A percentile compares a stretch with the other conserved stretches of the same genome.
phyloP scores from a whole-genome alignment of 2,888 invertebrate genomes.

The Alloscopus bannaensis region DNA sequence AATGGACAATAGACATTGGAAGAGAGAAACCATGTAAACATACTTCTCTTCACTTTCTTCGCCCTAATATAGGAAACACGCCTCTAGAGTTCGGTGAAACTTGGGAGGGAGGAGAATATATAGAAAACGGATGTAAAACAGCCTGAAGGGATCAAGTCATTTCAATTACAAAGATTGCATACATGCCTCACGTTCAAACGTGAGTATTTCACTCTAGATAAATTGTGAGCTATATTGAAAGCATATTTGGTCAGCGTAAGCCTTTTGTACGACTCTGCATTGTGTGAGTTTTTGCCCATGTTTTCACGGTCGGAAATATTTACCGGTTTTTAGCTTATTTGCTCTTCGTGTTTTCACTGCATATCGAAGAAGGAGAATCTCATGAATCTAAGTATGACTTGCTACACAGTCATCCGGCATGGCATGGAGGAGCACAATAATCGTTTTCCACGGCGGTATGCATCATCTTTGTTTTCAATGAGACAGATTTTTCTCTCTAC shows the following conservation, averaged over 20 bases:
- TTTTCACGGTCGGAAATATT: too few species aligned
- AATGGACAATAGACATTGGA: neutral
- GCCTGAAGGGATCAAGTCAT: constrained; percentile 34
- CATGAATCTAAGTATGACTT: too few species aligned
- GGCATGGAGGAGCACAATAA: too few species aligned
- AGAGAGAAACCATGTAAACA: neutral
- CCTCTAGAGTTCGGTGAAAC: neutral
- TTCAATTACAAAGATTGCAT: constrained; percentile 56
- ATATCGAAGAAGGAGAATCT: too few species aligned
- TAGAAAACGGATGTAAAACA: constrained; percentile 25
- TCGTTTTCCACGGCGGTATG: too few species aligned
- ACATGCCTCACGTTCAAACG: constrained; percentile 10
- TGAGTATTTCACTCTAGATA: neutral
- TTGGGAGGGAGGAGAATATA: neutral
- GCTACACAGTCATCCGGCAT: too few species aligned
- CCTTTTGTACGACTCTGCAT: too few species aligned
- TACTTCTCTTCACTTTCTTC: neutral
- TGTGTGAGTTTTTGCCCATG: too few species aligned
- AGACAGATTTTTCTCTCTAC: too few species aligned
- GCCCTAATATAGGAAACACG: neutral
- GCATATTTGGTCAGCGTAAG: too few species aligned
- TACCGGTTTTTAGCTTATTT: neutral
- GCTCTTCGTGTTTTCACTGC: neutral
- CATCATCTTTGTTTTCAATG: too few species aligned
- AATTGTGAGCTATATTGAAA: too few species aligned